Evolutionary conservation across 2,888 invertebrate genomes (phyloP), one percentile per base, ranked within the genome.

Genomic region (Chydorus sphaericus): DNA sequence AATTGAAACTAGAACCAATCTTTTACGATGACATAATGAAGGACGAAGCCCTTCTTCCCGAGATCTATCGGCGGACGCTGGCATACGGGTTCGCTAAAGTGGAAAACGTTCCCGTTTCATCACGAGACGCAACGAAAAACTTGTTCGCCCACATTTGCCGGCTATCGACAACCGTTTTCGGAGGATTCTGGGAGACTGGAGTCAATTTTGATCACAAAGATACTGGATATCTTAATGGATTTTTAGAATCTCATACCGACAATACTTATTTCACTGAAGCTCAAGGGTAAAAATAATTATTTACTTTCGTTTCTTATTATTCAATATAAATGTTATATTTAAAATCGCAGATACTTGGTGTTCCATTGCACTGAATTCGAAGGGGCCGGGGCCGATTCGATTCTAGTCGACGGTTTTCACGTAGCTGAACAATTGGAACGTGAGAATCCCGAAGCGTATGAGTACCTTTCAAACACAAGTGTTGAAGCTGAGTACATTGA

Each of bases 201-300:
- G 75, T 77, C 18, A 68, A 73, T 29, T 67, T 73, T 11, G 74
- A 75, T 4, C 79, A 80, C 62, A 77, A 77, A 0, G 88, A 88
- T 63, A 82, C 83, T 0, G 83, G 87, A 0, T 88, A 85, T 64
- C 79, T 81, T 0, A 79, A 75, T 54, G 69, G 78, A 3, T 75
- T 76, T 16, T 70, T 89, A 1, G 81, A 80, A 3, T 75, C 80
- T 0, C 88, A 89, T 65, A 85, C 80, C 3, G 88, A 88, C 65
- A 83, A 79, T 55, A 85, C 85, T 0, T 89, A 87, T 65, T 83
- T 84, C 62, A 77, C 76, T 54, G 81, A 84, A 66, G 78, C 85
- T 1, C 78, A 82, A 50, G 86, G 86, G 79, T 79, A 70, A 61
- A 57, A 20, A 64, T 65, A 48, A 64, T 64, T 55, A 62, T 62